A percentile compares a stretch with the other conserved stretches of the same genome.
phyloP scores from a whole-genome alignment of 2,113 vertebrate species.

The Rhinoptilus africanus region DNA sequence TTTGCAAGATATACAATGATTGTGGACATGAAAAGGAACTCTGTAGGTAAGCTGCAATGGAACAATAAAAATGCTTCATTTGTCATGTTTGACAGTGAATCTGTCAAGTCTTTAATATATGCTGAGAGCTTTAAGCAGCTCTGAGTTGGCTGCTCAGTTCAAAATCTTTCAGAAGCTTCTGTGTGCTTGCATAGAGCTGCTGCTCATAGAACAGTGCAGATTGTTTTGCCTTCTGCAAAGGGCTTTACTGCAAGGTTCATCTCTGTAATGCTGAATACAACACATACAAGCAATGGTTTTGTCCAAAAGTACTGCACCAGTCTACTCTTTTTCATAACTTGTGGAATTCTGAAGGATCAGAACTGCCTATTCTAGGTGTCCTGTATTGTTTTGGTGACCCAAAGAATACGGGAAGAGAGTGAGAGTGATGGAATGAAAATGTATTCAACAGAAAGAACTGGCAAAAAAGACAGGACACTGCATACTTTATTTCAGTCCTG shows the following conservation, averaged over 20 bases:
- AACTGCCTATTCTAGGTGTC: neutral
- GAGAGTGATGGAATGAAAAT: neutral
- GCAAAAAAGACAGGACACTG: neutral
- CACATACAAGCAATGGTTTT: neutral
- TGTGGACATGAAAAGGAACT: constrained; percentile 74
- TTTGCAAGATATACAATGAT: constrained; percentile 78
- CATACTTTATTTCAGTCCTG: neutral
- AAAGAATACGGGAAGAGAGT: neutral
- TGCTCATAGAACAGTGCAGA: neutral
- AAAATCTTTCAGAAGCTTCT: neutral
- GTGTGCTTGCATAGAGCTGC: neutral
- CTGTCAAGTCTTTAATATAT: neutral
- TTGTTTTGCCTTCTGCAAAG: neutral
- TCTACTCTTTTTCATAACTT: neutral
- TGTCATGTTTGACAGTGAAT: neutral
- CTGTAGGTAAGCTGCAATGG: constrained; percentile 71
- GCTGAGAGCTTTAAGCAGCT: neutral
- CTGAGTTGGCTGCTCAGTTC: neutral
- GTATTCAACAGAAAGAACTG: neutral
- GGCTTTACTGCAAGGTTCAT: neutral
- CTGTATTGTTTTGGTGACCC: neutral
- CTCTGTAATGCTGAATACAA: neutral
- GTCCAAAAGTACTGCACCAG: neutral
- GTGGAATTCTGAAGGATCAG: neutral
- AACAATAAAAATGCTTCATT: neutral